Base-by-base conservation (phyloP, 2,113 vertebrate genomes). In the Craseonycteris thonglongyai region DNA sequence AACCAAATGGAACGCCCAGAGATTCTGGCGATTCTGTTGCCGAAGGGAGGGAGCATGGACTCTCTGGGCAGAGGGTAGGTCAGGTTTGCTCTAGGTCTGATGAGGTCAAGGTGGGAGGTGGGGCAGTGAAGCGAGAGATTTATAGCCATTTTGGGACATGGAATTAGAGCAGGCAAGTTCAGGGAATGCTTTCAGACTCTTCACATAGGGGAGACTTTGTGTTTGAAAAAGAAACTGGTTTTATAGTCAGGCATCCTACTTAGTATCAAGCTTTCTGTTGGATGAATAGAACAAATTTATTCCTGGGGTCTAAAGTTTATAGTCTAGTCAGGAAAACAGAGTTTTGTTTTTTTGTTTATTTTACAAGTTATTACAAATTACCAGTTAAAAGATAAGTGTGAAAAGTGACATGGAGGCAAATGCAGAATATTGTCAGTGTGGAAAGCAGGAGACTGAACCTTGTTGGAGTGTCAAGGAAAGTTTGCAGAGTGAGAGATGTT, bases 201-300 rank as follows among this genome's bases (percentile, higher is more conserved):
- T 81, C 7, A 0, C 45, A 68, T 15, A 7, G 1, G 6, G 16
- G 40, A 93, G 49, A 78, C 38, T 54, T 22, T 4, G 2, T 72
- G 42, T 91, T 68, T 71, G 47, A 85, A 42, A 79, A 91, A 33
- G 69, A 84, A 49, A 33, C 35, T 45, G n/a, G 42, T 78, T 59
- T 49, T 69, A 9, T 63, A 85, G 47, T 10, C 86, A 89, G 40
- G 15, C 24, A 16, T n/a, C 54, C 56, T 45, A 47, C n/a, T 86
- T 63, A 69, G 16, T 49, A 30, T 88, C 42, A 78, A 61, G 49
- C 13, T 65, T 83, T 82, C 65, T n/a, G 47, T 40, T 68, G 21
- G 33, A 65, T 68, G 56, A 94, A 45, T 38, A 63, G 19, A 40
- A 38, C 33, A 89, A 26, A 72, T 82, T 76, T 68, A n/a, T 58